phyloP scores from a whole-genome alignment of 2,797 vertebrate genomes.

The Craterocephalus amniculus region DNA sequence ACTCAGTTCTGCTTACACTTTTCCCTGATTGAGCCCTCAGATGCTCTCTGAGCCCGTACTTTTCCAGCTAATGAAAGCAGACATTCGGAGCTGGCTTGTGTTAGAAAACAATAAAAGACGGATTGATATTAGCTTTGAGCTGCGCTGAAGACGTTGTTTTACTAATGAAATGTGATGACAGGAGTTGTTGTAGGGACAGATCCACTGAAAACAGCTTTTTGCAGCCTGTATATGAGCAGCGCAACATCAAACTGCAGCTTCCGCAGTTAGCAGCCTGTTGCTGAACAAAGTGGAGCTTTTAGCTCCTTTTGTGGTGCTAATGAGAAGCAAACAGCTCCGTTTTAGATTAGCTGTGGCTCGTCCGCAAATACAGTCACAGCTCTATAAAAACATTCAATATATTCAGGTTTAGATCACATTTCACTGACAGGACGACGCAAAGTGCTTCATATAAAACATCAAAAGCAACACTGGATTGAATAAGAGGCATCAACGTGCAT shows the following conservation, averaged over 20 bases:
- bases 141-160: neutral
- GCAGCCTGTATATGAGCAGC: neutral
- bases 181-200: neutral
- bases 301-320: neutral
- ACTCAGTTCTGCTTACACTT: no score
- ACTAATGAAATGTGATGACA: neutral
- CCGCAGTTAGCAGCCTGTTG: no score
- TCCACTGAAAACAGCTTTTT: neutral
- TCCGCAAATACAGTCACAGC: no score
- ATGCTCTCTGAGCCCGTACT: conserved; percentile 53
- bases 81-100: neutral
- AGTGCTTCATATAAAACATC: no score
- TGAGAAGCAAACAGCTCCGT: neutral
- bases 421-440: no score
- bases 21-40: conserved; percentile 54
- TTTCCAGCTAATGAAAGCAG: conserved; percentile 22
- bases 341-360: no score
- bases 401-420: no score
- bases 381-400: no score
- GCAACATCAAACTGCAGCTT: neutral
- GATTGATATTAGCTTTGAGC: conserved; percentile 6
- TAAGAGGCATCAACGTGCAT: no score
- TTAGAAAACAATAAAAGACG: neutral
- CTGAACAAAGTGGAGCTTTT: no score
- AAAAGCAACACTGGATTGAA: no score